Conservation (phyloP, 2,797 vertebrate genomes). For the Bradypodion ventrale region DNA sequence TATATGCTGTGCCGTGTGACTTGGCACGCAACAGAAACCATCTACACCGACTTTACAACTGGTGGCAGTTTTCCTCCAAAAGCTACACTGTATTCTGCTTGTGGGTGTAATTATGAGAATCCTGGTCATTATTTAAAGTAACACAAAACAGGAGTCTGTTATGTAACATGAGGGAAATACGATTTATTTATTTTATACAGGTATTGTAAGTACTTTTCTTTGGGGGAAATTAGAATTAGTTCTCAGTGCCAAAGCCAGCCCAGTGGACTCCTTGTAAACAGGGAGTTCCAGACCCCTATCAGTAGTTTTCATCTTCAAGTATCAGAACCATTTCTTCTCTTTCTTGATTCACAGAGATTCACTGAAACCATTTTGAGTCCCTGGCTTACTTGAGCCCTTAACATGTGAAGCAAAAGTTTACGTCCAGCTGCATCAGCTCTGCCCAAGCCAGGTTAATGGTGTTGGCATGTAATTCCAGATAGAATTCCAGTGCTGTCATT, state of each 20-base stretch:
- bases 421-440: conserved; percentile 34
- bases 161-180: background rate
- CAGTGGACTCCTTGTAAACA: background rate
- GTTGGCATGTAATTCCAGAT: conserved; percentile 6
- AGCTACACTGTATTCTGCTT: background rate
- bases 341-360: background rate
- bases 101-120: background rate
- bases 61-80: too few species aligned
- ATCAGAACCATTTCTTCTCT: too few species aligned
- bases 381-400: background rate
- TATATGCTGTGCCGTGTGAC: too few species aligned
- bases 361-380: background rate
- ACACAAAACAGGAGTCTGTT: background rate
- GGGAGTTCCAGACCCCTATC: too few species aligned
- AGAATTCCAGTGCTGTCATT: background rate
- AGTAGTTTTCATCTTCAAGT: background rate
- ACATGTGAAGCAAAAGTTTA: background rate
- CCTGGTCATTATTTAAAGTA: background rate
- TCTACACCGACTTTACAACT: too few species aligned
- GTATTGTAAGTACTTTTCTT: background rate
- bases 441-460: background rate
- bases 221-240: background rate
- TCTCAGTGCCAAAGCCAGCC: background rate
- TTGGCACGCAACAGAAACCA: too few species aligned
- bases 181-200: background rate